phyloP scores from a whole-genome alignment of 2,888 invertebrate genomes.

The Lycocerus yunnanus region DNA sequence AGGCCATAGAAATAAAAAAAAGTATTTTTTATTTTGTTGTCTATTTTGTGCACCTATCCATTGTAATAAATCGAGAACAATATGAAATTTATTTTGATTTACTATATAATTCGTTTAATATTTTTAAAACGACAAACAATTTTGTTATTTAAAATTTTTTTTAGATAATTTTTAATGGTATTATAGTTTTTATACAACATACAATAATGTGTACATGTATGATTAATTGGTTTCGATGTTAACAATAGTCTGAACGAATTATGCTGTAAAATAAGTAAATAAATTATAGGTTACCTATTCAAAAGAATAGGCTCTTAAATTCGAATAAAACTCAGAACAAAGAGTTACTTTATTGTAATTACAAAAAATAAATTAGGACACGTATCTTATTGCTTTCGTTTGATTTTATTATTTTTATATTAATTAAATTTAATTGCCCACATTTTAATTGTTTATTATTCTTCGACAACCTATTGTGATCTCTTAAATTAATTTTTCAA shows the following conservation, averaged over 20 bases:
- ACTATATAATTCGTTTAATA: conserved; percentile 6
- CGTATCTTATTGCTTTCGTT: neutral
- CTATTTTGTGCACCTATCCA: conserved; percentile 6
- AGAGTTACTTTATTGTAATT: conserved; percentile 12
- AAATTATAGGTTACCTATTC: conserved; percentile 20
- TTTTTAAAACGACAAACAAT: conserved; percentile 8
- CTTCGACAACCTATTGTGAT: neutral
- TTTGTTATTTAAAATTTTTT: conserved; percentile 13
- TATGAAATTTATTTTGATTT: conserved; percentile 13
- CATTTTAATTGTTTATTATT: neutral
- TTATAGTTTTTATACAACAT: conserved; percentile 11
- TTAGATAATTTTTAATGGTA: conserved; percentile 14
- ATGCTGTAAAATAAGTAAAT: conserved; percentile 26
- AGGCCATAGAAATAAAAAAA: conserved; percentile 13
- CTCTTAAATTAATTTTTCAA: neutral
- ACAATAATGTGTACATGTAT: conserved; percentile 15
- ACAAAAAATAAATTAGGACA: conserved; percentile 20
- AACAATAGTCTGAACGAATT: conserved; percentile 28
- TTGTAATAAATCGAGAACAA: conserved; percentile 20
- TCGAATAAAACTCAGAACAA: conserved; percentile 24
- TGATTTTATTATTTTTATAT: conserved; percentile 1
- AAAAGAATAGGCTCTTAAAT: conserved; percentile 23
- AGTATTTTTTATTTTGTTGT: neutral
- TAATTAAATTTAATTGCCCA: neutral
- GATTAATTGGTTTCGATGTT: conserved; percentile 20